A percentile compares a stretch with the other conserved stretches of the same genome.
Conservation (phyloP, 2,113 vertebrate genomes). For the Calidris pugnax region DNA sequence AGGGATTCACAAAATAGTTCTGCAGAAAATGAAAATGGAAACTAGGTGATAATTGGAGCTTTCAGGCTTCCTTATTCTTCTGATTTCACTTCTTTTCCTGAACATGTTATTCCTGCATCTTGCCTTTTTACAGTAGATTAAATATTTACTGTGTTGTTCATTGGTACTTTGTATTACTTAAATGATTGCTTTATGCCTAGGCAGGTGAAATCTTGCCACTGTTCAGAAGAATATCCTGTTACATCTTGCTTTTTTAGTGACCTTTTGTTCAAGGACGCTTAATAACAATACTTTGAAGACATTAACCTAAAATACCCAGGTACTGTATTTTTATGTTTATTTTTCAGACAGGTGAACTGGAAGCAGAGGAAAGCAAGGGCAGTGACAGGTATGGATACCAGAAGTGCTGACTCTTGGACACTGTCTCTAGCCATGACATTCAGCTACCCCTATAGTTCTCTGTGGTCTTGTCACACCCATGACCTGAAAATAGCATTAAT, state of each 20-base stretch:
- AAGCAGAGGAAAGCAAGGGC: not conserved
- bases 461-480: fast-evolving
- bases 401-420: not conserved
- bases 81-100: not conserved
- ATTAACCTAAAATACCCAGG: not conserved
- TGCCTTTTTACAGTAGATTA: not conserved
- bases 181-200: not conserved
- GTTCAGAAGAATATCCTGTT: not conserved
- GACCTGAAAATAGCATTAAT: not conserved
- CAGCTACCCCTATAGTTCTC: not conserved
- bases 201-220: not conserved
- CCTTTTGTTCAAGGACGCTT: not conserved
- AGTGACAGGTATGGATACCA: not conserved
- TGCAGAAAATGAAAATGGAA: conserved; percentile 22
- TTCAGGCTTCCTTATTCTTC: not conserved
- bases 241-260: not conserved
- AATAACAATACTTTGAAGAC: not conserved
- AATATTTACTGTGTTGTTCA: not conserved
- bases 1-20: conserved; percentile 20
- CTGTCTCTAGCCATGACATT: not conserved
- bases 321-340: not conserved
- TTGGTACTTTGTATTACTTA: not conserved
- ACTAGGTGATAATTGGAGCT: not conserved
- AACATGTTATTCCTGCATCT: not conserved
- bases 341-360: not conserved